These are phyloP conservation scores for Chaetura pelagica DNA, from an alignment of 2,113 vertebrate genomes.

Conservation along the genomic window DNA sequence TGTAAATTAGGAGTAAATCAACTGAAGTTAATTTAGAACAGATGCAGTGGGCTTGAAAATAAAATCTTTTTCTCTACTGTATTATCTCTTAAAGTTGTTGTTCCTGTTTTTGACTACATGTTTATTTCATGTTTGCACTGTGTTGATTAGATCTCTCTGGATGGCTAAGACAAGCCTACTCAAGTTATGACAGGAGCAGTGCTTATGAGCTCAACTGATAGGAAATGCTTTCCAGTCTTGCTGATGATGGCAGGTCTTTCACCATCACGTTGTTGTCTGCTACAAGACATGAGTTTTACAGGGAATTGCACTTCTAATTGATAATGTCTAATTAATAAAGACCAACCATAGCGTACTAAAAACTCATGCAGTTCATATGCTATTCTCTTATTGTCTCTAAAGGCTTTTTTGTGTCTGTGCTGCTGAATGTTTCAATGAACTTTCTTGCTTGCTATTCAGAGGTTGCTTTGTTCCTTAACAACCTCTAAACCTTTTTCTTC, in stretches of 20 bases:
- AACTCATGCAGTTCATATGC: not conserved
- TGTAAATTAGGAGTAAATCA: conserved; percentile 21
- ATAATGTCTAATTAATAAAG: not conserved
- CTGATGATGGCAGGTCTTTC: not conserved
- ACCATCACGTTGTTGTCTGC: not conserved
- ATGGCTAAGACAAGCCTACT: not conserved
- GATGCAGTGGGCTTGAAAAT: conserved; percentile 33
- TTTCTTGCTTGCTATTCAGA: conserved; percentile 10
- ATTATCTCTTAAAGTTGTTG: conserved; percentile 35
- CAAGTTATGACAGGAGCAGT: not conserved
- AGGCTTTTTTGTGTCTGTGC: not conserved
- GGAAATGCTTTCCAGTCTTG: not conserved
- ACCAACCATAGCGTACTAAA: not conserved
- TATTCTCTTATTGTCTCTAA: not conserved
- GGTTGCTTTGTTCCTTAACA: conserved; percentile 8
- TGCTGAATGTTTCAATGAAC: not conserved
- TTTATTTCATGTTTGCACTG: conserved; percentile 19
- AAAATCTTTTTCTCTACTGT: not conserved
- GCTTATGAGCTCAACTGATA: not conserved
- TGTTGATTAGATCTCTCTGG: conserved; percentile 45
- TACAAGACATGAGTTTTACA: not conserved
- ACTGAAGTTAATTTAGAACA: conserved; percentile 45
- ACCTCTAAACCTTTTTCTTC: conserved; percentile 16
- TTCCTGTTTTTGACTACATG: conserved; percentile 27
- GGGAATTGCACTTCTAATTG: not conserved